Base-by-base conservation (phyloP, 2,888 invertebrate genomes). In the Cryptocheilus praepositus region DNA sequence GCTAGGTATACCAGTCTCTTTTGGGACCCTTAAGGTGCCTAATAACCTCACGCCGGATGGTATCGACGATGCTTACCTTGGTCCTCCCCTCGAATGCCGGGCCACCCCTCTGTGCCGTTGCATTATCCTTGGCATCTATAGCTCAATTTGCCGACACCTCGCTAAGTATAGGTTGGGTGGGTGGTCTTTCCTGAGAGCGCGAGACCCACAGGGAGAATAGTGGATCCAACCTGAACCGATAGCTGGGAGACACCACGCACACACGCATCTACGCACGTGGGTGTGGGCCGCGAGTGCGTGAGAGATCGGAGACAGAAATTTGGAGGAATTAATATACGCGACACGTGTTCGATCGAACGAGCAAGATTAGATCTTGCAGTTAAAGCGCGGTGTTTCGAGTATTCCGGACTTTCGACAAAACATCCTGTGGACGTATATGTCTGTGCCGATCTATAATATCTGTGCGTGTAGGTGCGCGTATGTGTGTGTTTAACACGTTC, bases 101-200 rank as follows among this genome's bases (percentile, higher is more conserved):
- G 45, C 67, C 58, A 56, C 53, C 61, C 46, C n/a, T 25, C 49
- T 28, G 11, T 36, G 36, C 71, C 71, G 82, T 84, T 82, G 83
- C 84, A 85, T 86, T 87, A 85, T 85, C 83, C 84, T 83, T 82
- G 81, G 76, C 81, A 80, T 86, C 88, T 88, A 88, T 88, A 88
- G 88, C 88, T 88, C 87, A 87, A 87, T 87, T 87, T 87, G 87
- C 87, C 87, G 87, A 88, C 88, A 88, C 88, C 88, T 88, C 87
- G 86, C 87, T 88, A 88, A 88, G 88, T 88, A 88, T 88, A 88
- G 88, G 88, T 88, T 88, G 84, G 85, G 86, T 88, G 88, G 88
- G 83, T 82, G 82, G 83, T 83, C 83, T 81, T 74, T 81, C 75
- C 65, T 71, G 73, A 69, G 79, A 70, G 79, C 67, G 79, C 75